Base-by-base conservation (phyloP, 2,797 vertebrate species). In the Danio jaintianensis region DNA sequence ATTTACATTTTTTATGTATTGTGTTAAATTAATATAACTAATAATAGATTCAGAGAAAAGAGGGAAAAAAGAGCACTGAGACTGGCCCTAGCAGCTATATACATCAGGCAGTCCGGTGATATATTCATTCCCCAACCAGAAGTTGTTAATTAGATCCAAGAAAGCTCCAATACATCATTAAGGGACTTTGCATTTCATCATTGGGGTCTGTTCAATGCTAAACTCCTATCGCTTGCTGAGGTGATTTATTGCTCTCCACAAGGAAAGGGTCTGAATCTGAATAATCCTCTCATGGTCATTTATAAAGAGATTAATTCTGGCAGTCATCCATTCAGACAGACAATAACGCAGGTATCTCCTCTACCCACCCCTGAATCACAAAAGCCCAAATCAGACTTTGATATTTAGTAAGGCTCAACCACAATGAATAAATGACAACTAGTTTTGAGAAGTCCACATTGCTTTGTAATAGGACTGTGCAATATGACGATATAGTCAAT, bases 201-300 rank as follows among this genome's bases (percentile, higher is more conserved):
- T 59, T 16, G 50, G 43, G 3, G 20, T 71, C 68, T 18, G 38
- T 38, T 55, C 29, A 68, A 63, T 55, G 20, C 47, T 66, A 43
- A 36, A 73, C 5, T 59, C 10, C 53, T 38, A 48, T 64, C 22
- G 13, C 61, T 73, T 38, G 48, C 40, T 38, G 55, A 48, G 48
- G 55, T 43, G 47, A 55, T 73, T 67, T 67, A 78, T 59, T 68
- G 36, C 52, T 50, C 22, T 56, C 43, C 67, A 42, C 59, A 52
- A 45, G 6, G 78, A 79, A 75, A 6, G 15, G 38, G 7, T 75
- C 38, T 22, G 38, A 71, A 52, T 74, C 62, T 38, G 40, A 63
- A 63, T 75, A 75, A 75, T 52, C 69, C 63, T 20, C 45, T 62
- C 53, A 47, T 53, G n/a, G 55, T 61, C 76, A 73, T 73, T 47